Evolutionary conservation across 2,797 vertebrate genomes (phyloP).

Genomic region (Ammospiza maritima): DNA sequence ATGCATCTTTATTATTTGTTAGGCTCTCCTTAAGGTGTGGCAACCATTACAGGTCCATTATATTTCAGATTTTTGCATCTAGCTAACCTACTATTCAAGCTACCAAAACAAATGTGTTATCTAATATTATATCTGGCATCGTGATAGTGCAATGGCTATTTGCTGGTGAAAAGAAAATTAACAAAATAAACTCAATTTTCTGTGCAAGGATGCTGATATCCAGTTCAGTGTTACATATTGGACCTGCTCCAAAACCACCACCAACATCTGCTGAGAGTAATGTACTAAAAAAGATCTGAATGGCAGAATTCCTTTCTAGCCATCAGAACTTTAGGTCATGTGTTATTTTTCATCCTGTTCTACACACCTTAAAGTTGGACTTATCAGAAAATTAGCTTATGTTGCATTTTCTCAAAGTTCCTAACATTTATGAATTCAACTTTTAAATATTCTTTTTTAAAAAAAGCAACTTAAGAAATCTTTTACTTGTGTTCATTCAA

Average conservation of each 20-base stretch:
- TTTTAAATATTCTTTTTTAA: neutral
- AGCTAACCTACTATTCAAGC: neutral
- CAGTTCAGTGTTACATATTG: neutral
- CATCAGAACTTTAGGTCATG: neutral
- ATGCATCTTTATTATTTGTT: neutral
- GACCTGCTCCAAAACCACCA: neutral
- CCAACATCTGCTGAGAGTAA: neutral
- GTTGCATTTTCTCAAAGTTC: neutral
- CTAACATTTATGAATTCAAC: neutral
- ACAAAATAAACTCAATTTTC: neutral
- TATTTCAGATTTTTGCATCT: neutral
- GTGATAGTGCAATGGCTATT: neutral
- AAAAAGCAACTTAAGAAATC: neutral
- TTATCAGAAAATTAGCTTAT: neutral
- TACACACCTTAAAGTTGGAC: neutral
- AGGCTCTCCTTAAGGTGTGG: neutral
- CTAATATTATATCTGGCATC: neutral
- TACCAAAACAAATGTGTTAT: neutral
- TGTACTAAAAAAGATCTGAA: neutral
- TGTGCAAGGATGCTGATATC: neutral
- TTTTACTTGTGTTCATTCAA: neutral
- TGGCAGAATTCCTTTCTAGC: neutral
- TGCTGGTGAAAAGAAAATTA: neutral
- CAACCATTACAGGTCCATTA: neutral
- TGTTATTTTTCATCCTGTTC: neutral